Conservation (phyloP, 2,797 vertebrate species). For the Ateles fusciceps region DNA sequence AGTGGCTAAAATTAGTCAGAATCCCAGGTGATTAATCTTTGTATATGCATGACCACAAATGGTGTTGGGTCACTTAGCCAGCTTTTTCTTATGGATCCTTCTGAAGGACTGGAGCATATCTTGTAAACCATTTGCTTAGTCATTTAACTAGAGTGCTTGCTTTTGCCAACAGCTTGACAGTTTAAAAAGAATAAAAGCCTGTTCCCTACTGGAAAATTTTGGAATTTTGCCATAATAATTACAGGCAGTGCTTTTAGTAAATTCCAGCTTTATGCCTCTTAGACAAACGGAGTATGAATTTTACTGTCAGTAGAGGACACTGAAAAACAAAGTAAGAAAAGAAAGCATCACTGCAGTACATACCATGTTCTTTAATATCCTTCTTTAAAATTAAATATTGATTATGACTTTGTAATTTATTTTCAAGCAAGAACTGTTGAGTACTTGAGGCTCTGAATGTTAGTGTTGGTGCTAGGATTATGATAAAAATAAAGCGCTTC, state of each 20-base stretch:
- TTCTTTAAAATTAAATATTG: constrained; percentile 8
- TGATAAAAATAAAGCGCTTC: constrained; percentile 28
- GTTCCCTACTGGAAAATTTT: constrained; percentile 50
- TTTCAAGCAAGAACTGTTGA: constrained; percentile 21
- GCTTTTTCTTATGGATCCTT: constrained; percentile 54
- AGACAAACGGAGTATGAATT: constrained; percentile 47
- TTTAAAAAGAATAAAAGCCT: constrained; percentile 67
- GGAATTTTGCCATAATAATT: constrained; percentile 72
- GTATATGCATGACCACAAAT: constrained; percentile 55
- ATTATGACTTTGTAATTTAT: background rate
- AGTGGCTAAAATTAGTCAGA: constrained; percentile 64
- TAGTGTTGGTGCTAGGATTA: background rate
- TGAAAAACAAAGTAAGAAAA: constrained; percentile 52
- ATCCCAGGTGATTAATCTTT: constrained; percentile 64
- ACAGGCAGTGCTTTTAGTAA: constrained; percentile 62
- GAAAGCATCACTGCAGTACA: background rate
- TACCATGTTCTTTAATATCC: background rate
- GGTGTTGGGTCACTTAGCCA: constrained; percentile 50
- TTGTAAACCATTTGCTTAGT: constrained; percentile 73
- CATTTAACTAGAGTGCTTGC: constrained; percentile 68
- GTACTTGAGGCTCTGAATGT: background rate
- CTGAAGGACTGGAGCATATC: constrained; percentile 52
- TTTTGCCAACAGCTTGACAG: constrained; percentile 76
- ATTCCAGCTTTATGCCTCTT: constrained; percentile 43
- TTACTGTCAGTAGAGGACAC: constrained; percentile 39